Evolutionary conservation across 2,113 vertebrate genomes (phyloP).

Genomic region (Campylomormyrus tamandua): DNA sequence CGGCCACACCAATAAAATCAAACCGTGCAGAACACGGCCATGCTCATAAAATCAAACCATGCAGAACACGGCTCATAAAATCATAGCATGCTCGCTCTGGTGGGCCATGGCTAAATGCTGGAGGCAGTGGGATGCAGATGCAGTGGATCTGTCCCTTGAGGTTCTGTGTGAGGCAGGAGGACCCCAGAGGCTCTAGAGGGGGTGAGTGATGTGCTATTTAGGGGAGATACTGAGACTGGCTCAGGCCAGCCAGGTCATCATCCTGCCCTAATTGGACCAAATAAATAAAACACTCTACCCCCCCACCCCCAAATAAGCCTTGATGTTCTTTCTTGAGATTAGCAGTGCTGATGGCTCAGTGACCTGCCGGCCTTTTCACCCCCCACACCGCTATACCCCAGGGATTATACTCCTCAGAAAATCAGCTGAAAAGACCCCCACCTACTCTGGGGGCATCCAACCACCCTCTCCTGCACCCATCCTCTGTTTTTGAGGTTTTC

Average conservation of each 20-base stretch:
- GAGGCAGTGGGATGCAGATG: neutral
- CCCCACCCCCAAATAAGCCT: neutral
- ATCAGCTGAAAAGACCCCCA: neutral
- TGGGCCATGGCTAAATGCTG: neutral
- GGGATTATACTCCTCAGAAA: neutral
- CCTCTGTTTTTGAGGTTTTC: neutral
- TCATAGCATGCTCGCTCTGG: neutral
- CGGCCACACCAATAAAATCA: too few relatives aligned
- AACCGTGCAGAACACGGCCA: too few relatives aligned
- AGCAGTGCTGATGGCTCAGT: neutral
- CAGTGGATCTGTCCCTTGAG: neutral
- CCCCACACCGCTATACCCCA: neutral
- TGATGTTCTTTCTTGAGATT: neutral
- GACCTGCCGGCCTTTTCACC: neutral
- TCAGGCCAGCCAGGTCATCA: neutral
- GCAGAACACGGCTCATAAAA: neutral
- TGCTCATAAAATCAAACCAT: too few relatives aligned
- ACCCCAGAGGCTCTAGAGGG: neutral
- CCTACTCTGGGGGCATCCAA: neutral
- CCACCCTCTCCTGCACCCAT: neutral
- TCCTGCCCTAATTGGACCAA: neutral
- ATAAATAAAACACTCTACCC: neutral
- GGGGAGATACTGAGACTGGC: neutral
- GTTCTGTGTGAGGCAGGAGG: neutral
- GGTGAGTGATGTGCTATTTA: constrained; percentile 14